Evolutionary conservation across 2,797 vertebrate genomes (phyloP).

Genomic region (Phrynocephalus forsythii): DNA sequence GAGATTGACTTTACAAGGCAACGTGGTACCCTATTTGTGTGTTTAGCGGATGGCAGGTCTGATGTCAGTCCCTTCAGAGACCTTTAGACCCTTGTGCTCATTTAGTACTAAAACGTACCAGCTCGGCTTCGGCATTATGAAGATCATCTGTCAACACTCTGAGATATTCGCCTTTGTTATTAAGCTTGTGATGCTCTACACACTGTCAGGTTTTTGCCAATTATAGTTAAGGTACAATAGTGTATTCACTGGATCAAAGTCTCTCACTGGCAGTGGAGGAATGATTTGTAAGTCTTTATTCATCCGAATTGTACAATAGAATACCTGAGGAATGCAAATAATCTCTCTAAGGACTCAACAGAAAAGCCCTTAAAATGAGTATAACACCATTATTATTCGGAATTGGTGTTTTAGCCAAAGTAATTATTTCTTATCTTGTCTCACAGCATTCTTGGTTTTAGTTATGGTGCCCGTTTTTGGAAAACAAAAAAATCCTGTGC

Average conservation of each 20-base stretch:
- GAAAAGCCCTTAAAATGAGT: slow-evolving; percentile 90
- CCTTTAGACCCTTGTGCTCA: slow-evolving; percentile 95
- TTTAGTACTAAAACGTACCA: slow-evolving; percentile 92
- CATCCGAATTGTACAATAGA: slow-evolving; percentile 92
- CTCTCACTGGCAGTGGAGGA: slow-evolving; percentile 95
- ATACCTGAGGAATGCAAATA: slow-evolving; percentile 99
- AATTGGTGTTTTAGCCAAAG: slow-evolving; percentile 81
- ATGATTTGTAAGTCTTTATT: slow-evolving; percentile 99
- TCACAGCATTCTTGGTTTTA: slow-evolving; percentile 75
- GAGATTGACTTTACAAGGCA: slow-evolving; percentile 79
- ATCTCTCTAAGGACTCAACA: slow-evolving; percentile 89
- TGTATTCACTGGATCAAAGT: slow-evolving; percentile 99
- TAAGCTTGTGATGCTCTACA: slow-evolving; percentile 93
- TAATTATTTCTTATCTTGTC: slow-evolving; percentile 83
- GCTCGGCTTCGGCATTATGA: slow-evolving; percentile 97
- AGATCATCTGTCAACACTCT: slow-evolving; percentile 99
- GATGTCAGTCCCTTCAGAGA: slow-evolving; percentile 96
- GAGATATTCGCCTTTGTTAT: slow-evolving; percentile 98
- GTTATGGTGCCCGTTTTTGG: slow-evolving; percentile 74
- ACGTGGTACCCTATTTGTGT: slow-evolving; percentile 78
- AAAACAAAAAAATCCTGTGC: slow-evolving; percentile 63
- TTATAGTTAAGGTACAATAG: slow-evolving; percentile 99
- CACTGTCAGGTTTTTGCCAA: slow-evolving; percentile 97
- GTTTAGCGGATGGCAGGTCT: slow-evolving; percentile 90
- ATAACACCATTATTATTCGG: slow-evolving; percentile 88